A percentile compares a stretch with the other conserved stretches of the same genome.
Conservation (phyloP, 2,888 invertebrate species). For the Creontiades dilutus region DNA sequence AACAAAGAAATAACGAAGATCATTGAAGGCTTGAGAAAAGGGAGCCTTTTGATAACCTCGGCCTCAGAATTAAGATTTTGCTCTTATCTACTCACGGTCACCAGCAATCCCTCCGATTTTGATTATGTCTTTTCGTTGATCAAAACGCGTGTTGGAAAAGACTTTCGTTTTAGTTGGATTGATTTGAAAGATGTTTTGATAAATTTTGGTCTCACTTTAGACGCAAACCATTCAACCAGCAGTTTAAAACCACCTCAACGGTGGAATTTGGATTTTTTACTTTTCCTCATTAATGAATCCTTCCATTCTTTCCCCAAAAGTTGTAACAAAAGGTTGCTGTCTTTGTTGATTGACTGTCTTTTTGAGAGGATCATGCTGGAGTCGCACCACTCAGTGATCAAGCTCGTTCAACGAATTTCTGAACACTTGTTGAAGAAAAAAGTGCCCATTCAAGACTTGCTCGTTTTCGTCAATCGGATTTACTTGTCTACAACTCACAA, state of each 20-base stretch:
- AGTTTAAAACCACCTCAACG: background rate
- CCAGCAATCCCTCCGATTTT: background rate
- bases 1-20: too few relatives aligned
- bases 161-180: slow-evolving; percentile 11
- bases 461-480: background rate
- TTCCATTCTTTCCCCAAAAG: background rate
- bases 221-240: background rate
- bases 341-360: slow-evolving; percentile 21
- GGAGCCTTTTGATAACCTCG: background rate
- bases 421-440: background rate
- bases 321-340: background rate
- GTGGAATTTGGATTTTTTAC: slow-evolving; percentile 62
- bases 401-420: background rate
- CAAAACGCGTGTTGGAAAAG: background rate
- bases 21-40: background rate
- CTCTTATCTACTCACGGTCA: slow-evolving; percentile 39
- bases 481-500: slow-evolving; percentile 24
- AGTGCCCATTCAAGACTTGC: background rate
- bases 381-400: background rate
- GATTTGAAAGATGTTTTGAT: slow-evolving; percentile 49
- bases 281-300: slow-evolving; percentile 5
- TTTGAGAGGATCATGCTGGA: slow-evolving; percentile 29
- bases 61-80: slow-evolving; percentile 8
- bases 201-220: slow-evolving; percentile 51
- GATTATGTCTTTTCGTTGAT: background rate